These are phyloP conservation scores for Pristionchus fissidentatus DNA, from an alignment of 2,888 invertebrate species.

Conservation along the genomic window DNA sequence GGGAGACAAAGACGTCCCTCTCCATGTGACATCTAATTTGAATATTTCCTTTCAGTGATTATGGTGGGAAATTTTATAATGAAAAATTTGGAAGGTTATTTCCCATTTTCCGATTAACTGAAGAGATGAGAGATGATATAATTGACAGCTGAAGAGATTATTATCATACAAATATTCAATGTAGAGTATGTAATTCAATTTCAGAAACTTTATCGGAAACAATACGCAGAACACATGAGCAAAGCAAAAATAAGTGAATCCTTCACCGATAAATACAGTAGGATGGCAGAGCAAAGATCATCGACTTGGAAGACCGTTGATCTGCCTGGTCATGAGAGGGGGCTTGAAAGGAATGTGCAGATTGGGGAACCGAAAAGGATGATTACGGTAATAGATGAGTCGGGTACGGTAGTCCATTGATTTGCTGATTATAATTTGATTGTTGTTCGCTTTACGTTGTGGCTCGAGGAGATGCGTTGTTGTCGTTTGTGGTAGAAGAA, in stretches of 20 bases:
- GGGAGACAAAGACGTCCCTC: no score
- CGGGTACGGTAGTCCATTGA: not conserved
- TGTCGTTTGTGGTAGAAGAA: slow-evolving; percentile 50
- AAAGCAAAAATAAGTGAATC: slow-evolving; percentile 12
- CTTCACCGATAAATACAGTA: not conserved
- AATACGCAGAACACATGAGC: not conserved
- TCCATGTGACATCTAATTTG: no score
- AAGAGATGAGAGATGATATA: no score
- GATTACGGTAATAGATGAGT: not conserved
- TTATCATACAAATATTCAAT: no score
- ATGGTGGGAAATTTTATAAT: no score
- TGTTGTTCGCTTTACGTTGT: slow-evolving; percentile 26
- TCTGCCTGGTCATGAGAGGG: not conserved
- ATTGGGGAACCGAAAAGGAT: not conserved
- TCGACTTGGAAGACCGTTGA: not conserved
- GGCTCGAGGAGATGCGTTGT: not conserved
- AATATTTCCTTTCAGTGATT: no score
- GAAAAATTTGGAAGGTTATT: no score
- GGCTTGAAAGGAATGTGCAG: not conserved
- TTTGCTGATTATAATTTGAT: slow-evolving; percentile 25
- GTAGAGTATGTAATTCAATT: no score
- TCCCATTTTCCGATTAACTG: no score
- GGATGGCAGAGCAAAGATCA: not conserved
- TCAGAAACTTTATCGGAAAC: not conserved
- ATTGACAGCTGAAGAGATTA: no score